phyloP scores from a whole-genome alignment of 2,888 invertebrate species.

The Brenthis ino region DNA sequence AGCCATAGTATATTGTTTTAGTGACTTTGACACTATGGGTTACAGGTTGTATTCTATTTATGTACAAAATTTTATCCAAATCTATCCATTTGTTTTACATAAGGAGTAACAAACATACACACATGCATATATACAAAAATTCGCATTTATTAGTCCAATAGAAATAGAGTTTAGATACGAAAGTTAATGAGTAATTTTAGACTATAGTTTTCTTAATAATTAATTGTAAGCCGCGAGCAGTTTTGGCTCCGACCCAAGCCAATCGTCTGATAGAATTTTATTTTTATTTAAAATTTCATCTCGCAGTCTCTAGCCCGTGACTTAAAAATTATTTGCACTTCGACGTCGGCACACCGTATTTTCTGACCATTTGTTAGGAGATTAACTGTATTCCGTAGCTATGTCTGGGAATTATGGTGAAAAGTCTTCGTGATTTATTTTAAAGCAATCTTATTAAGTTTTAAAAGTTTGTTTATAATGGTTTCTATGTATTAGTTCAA shows the following conservation, averaged over 20 bases:
- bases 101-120: no score
- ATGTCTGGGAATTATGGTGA: slow-evolving; percentile 12
- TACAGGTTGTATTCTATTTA: no score
- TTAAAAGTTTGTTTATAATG: not conserved
- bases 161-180: not conserved
- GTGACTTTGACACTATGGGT: no score
- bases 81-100: no score
- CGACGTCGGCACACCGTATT: slow-evolving; percentile 10
- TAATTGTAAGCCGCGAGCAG: slow-evolving; percentile 23
- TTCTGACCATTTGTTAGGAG: slow-evolving; percentile 19
- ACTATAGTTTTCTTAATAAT: slow-evolving; percentile 18
- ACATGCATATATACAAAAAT: no score
- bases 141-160: no score
- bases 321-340: slow-evolving; percentile 26
- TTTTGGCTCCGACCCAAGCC: slow-evolving; percentile 37
- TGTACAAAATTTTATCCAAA: no score
- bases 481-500: no score
- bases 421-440: not conserved
- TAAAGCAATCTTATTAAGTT: slow-evolving; percentile 21
- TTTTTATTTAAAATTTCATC: slow-evolving; percentile 45
- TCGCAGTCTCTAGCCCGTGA: slow-evolving; percentile 34
- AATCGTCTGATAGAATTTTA: slow-evolving; percentile 43
- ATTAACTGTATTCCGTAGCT: slow-evolving; percentile 2
- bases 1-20: no score
- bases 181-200: slow-evolving; percentile 9